Evolutionary conservation across 2,797 vertebrate species (phyloP).

Genomic region (Tolypeutes matacus): DNA sequence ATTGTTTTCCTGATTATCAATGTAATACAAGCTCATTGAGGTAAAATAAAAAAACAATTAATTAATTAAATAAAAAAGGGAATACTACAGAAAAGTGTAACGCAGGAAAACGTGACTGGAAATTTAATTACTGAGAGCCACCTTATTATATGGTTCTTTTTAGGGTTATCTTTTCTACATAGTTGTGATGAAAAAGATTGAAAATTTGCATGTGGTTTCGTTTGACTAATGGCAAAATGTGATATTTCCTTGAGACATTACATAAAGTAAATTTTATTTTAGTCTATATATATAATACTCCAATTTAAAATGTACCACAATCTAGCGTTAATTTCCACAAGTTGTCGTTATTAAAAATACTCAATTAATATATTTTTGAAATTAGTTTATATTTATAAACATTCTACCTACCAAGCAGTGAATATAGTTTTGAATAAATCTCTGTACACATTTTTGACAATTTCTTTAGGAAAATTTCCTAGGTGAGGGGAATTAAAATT

Average conservation of each 20-base stretch:
- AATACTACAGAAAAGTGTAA: background rate
- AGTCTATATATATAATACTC: background rate
- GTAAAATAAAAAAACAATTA: background rate
- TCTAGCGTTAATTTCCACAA: background rate
- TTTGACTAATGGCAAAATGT: background rate
- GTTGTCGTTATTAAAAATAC: conserved; percentile 36
- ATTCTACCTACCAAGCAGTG: too few species aligned
- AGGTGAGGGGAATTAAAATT: background rate
- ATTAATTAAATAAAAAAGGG: background rate
- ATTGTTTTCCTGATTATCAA: conserved; percentile 23
- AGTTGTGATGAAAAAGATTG: background rate
- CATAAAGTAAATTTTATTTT: background rate
- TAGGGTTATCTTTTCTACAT: background rate
- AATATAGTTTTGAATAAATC: background rate
- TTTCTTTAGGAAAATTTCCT: conserved; percentile 35
- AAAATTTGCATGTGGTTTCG: background rate
- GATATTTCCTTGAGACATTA: background rate
- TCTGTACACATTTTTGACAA: background rate
- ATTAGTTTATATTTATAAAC: too few species aligned
- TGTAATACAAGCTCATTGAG: background rate
- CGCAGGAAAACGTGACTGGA: background rate
- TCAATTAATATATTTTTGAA: background rate
- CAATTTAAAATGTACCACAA: background rate
- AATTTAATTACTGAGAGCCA: background rate
- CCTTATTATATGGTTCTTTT: background rate